These are phyloP conservation scores for Crypturellus tataupa DNA, from an alignment of 2,797 vertebrate genomes.

Conservation along the genomic window DNA sequence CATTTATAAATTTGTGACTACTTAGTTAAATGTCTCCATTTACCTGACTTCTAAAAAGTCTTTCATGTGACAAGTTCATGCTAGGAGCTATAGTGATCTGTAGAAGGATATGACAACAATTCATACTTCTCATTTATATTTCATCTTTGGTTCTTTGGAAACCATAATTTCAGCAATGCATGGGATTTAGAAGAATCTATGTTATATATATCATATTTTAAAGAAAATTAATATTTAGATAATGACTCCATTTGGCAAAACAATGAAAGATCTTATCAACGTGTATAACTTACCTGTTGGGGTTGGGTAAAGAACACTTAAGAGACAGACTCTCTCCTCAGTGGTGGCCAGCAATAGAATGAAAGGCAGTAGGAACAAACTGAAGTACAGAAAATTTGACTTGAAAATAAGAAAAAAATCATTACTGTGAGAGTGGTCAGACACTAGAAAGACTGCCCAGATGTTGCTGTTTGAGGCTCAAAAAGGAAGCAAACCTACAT, in stretches of 20 bases:
- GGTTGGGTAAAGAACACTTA: background rate
- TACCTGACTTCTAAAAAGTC: conserved; percentile 6
- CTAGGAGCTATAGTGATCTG: background rate
- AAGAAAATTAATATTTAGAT: background rate
- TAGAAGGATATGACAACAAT: background rate
- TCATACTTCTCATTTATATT: background rate
- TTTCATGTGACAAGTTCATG: background rate
- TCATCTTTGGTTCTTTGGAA: background rate
- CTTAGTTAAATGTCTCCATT: conserved; percentile 38
- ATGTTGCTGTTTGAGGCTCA: background rate
- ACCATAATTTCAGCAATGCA: background rate
- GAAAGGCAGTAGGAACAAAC: fast-evolving
- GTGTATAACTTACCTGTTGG: background rate
- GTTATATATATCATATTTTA: background rate
- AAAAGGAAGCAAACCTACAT: background rate
- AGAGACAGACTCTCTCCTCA: background rate
- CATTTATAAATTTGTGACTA: background rate
- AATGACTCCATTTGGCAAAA: background rate
- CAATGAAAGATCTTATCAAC: background rate
- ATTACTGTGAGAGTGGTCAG: background rate
- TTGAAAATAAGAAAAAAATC: background rate
- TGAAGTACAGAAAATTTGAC: fast-evolving
- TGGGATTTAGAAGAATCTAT: background rate
- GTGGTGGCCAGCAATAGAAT: background rate
- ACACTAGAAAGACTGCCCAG: background rate